A percentile compares a stretch with the other conserved stretches of the same genome.
Conservation (phyloP, 2,113 vertebrate genomes). For the Anarrhichthys ocellatus region DNA sequence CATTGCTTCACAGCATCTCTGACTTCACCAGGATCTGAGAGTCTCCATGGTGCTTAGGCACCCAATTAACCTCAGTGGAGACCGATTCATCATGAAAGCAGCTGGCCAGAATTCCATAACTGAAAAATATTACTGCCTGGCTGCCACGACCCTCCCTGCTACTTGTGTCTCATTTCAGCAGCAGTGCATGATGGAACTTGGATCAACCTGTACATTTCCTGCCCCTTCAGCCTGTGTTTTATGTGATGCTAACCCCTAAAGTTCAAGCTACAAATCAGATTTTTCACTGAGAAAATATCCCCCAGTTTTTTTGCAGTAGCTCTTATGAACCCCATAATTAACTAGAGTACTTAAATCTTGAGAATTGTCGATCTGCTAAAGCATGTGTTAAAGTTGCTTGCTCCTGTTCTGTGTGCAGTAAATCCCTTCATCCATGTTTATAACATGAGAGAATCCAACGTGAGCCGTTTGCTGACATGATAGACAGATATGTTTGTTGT, state of each 20-base stretch:
- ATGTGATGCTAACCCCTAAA: neutral
- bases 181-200: neutral
- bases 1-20: constrained; percentile 16
- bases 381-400: neutral
- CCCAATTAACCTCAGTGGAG: constrained; percentile 38
- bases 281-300: neutral
- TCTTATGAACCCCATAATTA: neutral
- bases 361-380: neutral
- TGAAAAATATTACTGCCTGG: constrained; percentile 10
- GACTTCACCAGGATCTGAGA: constrained; percentile 11
- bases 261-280: neutral
- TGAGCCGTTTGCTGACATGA: constrained; percentile 44
- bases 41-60: constrained; percentile 16
- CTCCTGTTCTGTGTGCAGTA: constrained; percentile 5
- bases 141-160: constrained; percentile 2
- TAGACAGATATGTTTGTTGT: constrained; percentile 59
- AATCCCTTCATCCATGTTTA: constrained; percentile 25
- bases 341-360: neutral
- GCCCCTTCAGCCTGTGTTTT: neutral
- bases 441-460: constrained; percentile 28
- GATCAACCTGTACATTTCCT: constrained; percentile 7
- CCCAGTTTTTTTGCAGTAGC: neutral
- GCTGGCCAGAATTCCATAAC: constrained; percentile 2
- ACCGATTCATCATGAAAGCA: constrained; percentile 28
- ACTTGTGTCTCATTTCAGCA: neutral